Conservation (phyloP, 2,888 invertebrate species). For the Therioaphis trifolii region DNA sequence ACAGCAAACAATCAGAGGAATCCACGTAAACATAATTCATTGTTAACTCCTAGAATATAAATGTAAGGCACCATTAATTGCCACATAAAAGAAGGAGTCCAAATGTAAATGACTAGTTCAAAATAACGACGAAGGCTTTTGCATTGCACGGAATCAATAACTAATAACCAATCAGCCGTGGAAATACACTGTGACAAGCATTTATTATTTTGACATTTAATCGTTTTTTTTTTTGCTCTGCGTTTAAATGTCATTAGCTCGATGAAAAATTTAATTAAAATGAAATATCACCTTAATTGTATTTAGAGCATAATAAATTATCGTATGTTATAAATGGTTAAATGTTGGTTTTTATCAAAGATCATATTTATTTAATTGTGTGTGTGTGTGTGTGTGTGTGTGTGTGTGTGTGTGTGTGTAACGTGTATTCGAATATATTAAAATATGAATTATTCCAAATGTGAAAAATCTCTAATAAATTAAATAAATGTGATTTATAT, state of each 20-base stretch:
- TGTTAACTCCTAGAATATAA: too few species aligned
- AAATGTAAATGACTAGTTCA: neutral
- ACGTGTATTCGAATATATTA: neutral
- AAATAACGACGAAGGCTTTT: neutral
- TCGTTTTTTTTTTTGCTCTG: neutral
- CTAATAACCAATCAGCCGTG: too few species aligned
- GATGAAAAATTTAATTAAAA: constrained; percentile 7
- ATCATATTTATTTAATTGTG: neutral
- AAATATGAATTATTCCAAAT: too few species aligned
- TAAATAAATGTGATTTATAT: too few species aligned
- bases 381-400: too few species aligned
- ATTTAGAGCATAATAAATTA: constrained; percentile 16
- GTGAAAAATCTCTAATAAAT: too few species aligned
- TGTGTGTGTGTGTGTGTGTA: too few species aligned
- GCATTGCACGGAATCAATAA: neutral
- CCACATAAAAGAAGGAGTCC: neutral
- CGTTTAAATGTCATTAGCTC: constrained; percentile 2
- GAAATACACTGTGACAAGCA: neutral
- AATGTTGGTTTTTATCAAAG: neutral
- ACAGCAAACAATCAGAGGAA: too few species aligned
- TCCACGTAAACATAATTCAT: too few species aligned
- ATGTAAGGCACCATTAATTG: too few species aligned
- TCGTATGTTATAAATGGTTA: constrained; percentile 11
- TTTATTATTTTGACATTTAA: constrained; percentile 21
- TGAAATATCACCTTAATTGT: constrained; percentile 24